Base-by-base conservation (phyloP, 1,140 invertebrate genomes). In the Caenorhabditis latens region DNA sequence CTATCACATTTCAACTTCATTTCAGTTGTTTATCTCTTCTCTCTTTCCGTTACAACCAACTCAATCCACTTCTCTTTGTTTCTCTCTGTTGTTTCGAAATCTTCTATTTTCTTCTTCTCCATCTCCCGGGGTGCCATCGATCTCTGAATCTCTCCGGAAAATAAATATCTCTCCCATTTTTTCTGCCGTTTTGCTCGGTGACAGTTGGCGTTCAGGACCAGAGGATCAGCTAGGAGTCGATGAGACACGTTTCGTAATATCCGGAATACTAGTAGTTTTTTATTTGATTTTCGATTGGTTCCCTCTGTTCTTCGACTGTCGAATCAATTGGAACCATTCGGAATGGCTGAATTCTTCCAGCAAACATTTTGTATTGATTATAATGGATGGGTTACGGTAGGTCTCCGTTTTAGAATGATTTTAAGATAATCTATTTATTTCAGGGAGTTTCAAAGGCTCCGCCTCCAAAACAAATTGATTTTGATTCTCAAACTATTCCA, bases 401-500 rank as follows among this genome's bases (percentile, higher is more conserved):
- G 84, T 58, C 8, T 58, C 63, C 14, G n/a, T 16, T 85, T 71
- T 71, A 19, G 6, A 57, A 53, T 57, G 0, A n/a, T 61, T 61
- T 4, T 9, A 84, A 84, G 14, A 43, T 7, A 84, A 50, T 4
- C 14, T 24, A 7, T 7, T 5, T 6, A 42, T 61, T 65, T 48
- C 48, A 86, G 86, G 86, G 86, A 24, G 75, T 55, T 21, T 86
- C 86, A 11, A 86, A 53, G 40, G 79, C 58, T 63, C 86, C 86
- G 16, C 75, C 86, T 7, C 86, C 86, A 11, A 86, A 86, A 65
- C 86, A 86, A 65, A 75, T 86, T 16, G 86, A 86, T 57, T 86
- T 86, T 24, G 71, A 86, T 55, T 86, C 86, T 7, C 86, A 86
- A 61, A 88, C 87, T 7, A 87, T 88, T 16, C 87, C 87, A 21